Base-by-base conservation (phyloP, 1,140 invertebrate species). In the Sesamia nonagrioides region DNA sequence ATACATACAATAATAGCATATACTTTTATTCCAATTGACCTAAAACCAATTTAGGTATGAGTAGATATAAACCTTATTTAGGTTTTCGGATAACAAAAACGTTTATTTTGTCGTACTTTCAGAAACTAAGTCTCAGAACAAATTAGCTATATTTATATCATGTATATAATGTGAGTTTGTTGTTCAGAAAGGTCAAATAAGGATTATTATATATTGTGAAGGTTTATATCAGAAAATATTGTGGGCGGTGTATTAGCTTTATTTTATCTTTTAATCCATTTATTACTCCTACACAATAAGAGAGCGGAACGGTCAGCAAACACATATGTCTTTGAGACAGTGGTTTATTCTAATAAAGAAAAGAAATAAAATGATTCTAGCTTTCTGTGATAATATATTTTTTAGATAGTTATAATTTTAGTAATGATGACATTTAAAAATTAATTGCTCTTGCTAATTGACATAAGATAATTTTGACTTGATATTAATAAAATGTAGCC, bases 21-120 rank as follows among this genome's bases (percentile, higher is more conserved):
- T n/a, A n/a, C n/a, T 69, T 69, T 69, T 35, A 50, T 69, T 69
- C 27, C 11, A 33, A 13, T 27, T n/a, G 27, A 11, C 4, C 52
- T 17, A 17, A 50, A 56, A 37, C 69, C 52, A 9, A 40, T 58
- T 33, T 69, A 27, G 15, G 48, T 66, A 66, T 17, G 21, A 61
- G 33, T 37, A 54, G 27, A 48, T 35, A 37, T 56, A 72, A 72
- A 17, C 50, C 50, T 37, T 35, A 17, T 45, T 58, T 56, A 56
- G 52, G 33, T 72, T 56, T 56, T 56, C 52, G 58, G 56, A 72
- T 7, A 66, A 33, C 50, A 50, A 72, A 72, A 72, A 58, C 35
- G 69, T 72, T 56, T 56, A 50, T 56, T 72, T 72, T 72, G 52
- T 72, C 9, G 33, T 21, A 56, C 35, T 58, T 72, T 27, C 52